Percentiles rank a stretch among this genome's conserved stretches.
phyloP scores from a whole-genome alignment of 1,140 invertebrate species.

The Drosophila suzukii region DNA sequence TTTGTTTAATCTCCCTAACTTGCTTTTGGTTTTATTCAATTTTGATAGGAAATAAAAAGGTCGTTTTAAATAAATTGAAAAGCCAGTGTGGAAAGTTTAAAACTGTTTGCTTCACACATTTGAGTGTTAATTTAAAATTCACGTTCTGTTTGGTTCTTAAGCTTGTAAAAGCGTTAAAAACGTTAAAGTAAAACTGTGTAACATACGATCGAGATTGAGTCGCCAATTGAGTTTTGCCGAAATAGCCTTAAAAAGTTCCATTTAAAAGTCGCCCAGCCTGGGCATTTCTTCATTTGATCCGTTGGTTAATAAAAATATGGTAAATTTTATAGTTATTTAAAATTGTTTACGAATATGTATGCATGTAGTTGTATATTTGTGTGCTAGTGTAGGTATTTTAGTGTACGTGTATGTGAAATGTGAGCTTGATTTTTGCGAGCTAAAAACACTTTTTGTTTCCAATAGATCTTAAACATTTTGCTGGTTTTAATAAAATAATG shows the following conservation, averaged over 20 bases:
- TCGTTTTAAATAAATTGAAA: conserved; percentile 52
- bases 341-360: conserved; percentile 50
- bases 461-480: conserved; percentile 36
- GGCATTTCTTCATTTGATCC: conserved; percentile 24
- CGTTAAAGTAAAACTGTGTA: conserved; percentile 70
- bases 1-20: conserved; percentile 22
- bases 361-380: conserved; percentile 14
- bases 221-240: conserved; percentile 55
- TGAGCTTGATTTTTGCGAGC: conserved; percentile 40
- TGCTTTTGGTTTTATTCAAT: conserved; percentile 16
- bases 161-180: conserved; percentile 81
- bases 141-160: conserved; percentile 44
- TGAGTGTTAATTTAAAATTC: conserved; percentile 64
- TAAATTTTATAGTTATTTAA: conserved; percentile 59
- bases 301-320: conserved; percentile 53
- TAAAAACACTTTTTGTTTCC: conserved; percentile 45
- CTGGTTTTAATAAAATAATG: conserved; percentile 34
- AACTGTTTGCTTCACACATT: conserved; percentile 42
- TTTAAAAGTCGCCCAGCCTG: conserved; percentile 53
- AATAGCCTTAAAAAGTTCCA: conserved; percentile 62
- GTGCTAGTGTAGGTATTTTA: conserved; percentile 36
- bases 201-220: conserved; percentile 53
- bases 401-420: conserved; percentile 33
- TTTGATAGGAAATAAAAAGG: conserved; percentile 50
- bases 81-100: conserved; percentile 68